phyloP scores from a whole-genome alignment of 1,140 invertebrate species.

The Drosophila yakuba region DNA sequence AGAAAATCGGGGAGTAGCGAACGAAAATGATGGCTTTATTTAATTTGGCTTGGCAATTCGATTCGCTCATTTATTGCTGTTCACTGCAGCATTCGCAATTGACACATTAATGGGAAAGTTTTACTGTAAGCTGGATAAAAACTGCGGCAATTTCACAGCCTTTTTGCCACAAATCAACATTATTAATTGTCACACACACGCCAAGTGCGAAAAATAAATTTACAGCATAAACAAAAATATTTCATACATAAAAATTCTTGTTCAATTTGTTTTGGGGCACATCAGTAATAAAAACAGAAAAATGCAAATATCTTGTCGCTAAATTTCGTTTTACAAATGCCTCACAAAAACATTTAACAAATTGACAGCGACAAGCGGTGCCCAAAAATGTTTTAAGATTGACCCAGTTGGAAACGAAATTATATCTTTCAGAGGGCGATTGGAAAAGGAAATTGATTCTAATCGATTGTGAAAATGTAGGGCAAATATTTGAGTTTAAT shows the following conservation, averaged over 20 bases:
- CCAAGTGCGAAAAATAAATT: constrained; percentile 17
- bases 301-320: constrained; percentile 58
- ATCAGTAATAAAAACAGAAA: constrained; percentile 48
- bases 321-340: constrained; percentile 56
- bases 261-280: constrained; percentile 62
- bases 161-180: constrained; percentile 51
- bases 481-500: constrained; percentile 12
- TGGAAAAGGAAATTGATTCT: constrained; percentile 49
- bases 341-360: constrained; percentile 73
- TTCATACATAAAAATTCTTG: constrained; percentile 51
- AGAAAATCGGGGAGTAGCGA: constrained; percentile 15
- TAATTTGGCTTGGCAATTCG: constrained; percentile 32
- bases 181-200: constrained; percentile 63
- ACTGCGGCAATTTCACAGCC: background rate
- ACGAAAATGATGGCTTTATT: constrained; percentile 56
- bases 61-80: constrained; percentile 22
- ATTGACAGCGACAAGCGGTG: constrained; percentile 65
- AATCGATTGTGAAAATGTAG: constrained; percentile 49
- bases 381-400: constrained; percentile 32
- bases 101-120: constrained; percentile 29
- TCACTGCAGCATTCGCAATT: constrained; percentile 26
- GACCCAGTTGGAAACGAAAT: constrained; percentile 48
- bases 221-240: constrained; percentile 56
- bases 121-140: background rate
- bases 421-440: constrained; percentile 48